phyloP scores from a whole-genome alignment of 2,797 vertebrate genomes.

The Chlorospingus semifuscus region DNA sequence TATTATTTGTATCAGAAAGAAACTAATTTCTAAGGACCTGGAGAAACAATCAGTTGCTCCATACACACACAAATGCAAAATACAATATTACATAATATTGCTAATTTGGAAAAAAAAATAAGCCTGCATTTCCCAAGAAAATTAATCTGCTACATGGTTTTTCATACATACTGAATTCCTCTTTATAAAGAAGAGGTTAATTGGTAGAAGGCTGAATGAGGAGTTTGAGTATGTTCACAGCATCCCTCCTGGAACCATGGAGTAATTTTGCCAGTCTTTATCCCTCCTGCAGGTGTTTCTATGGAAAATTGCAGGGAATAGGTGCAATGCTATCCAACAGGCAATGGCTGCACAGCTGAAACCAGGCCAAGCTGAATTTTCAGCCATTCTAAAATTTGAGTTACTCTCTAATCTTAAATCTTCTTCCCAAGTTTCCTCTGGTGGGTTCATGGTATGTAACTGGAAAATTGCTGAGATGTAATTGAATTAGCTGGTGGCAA shows the following conservation, averaged over 20 bases:
- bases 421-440: background rate
- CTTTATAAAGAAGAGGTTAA: background rate
- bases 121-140: background rate
- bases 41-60: background rate
- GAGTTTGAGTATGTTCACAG: background rate
- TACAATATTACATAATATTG: background rate
- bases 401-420: background rate
- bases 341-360: background rate
- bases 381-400: background rate
- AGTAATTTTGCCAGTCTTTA: background rate
- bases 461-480: background rate
- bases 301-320: background rate
- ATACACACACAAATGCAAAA: background rate
- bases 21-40: background rate
- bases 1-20: background rate
- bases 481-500: background rate
- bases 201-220: background rate
- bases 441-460: background rate
- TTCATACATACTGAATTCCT: background rate
- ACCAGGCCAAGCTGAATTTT: background rate
- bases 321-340: background rate
- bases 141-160: background rate
- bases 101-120: background rate
- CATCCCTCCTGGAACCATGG: background rate
- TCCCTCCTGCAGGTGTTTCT: background rate